Evolutionary conservation across 2,113 vertebrate species (phyloP).

Genomic region (Saimiri boliviensis): DNA sequence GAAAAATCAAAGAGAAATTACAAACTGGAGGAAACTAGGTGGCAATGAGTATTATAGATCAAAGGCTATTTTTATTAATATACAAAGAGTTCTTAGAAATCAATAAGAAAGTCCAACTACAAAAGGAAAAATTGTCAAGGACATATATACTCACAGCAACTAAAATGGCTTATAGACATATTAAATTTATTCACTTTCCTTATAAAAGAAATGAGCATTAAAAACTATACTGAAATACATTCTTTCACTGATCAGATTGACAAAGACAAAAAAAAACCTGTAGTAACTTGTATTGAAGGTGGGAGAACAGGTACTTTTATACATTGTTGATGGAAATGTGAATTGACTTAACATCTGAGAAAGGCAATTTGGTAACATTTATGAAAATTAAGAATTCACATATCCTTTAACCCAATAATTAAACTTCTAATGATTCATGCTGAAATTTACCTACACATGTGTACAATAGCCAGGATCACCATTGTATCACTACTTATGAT

Average conservation of each 20-base stretch:
- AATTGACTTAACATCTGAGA: not conserved
- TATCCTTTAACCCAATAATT: not conserved
- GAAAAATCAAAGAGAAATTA: not conserved
- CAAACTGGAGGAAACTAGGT: slow-evolving; percentile 1
- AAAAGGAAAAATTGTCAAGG: not conserved
- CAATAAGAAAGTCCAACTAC: not conserved
- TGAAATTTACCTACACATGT: not conserved
- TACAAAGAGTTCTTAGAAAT: slow-evolving; percentile 51
- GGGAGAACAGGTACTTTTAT: not conserved
- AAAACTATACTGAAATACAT: slow-evolving; percentile 23
- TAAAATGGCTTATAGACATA: not conserved
- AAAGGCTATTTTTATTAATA: slow-evolving; percentile 18
- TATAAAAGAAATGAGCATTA: slow-evolving; percentile 24
- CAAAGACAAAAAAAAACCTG: not conserved
- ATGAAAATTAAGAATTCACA: slow-evolving; percentile 28
- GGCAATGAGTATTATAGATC: not conserved
- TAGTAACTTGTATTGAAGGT: not conserved
- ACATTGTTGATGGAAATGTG: not conserved
- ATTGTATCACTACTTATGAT: not conserved
- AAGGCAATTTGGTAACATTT: not conserved
- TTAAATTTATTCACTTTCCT: not conserved
- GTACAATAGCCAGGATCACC: not conserved
- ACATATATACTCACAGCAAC: not conserved
- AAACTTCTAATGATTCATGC: not conserved
- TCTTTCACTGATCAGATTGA: not conserved